phyloP scores from a whole-genome alignment of 2,888 invertebrate genomes.

The Hypsopygia costalis region DNA sequence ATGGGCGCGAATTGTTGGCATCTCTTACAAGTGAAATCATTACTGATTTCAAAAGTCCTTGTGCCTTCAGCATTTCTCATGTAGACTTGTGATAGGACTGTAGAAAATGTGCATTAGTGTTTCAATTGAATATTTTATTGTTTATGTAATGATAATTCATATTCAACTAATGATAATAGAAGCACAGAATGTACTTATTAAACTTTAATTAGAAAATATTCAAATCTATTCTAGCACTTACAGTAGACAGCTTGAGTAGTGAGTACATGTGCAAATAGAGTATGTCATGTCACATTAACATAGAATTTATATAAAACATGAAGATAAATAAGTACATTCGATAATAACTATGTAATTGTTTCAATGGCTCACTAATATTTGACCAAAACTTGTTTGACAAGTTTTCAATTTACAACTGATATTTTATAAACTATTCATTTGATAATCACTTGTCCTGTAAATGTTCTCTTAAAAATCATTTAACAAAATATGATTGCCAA shows the following conservation, averaged over 20 bases:
- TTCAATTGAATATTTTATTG: conserved; percentile 8
- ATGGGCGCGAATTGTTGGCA: background rate
- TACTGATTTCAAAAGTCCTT: conserved; percentile 23
- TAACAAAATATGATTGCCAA: too few relatives aligned
- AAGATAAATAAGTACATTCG: too few relatives aligned
- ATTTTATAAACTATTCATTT: too few relatives aligned
- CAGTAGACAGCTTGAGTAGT: conserved; percentile 35
- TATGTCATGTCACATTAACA: too few relatives aligned
- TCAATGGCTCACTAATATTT: too few relatives aligned
- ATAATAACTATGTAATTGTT: too few relatives aligned
- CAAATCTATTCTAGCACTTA: conserved; percentile 30
- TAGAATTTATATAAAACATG: too few relatives aligned
- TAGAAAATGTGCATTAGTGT: conserved; percentile 5
- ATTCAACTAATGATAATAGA: conserved; percentile 11
- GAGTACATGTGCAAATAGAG: conserved; percentile 27
- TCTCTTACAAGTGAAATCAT: conserved; percentile 4
- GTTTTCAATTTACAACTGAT: too few relatives aligned
- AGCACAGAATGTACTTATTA: conserved; percentile 32
- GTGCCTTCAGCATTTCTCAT: conserved; percentile 29
- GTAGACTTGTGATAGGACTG: conserved; percentile 5
- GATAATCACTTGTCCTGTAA: too few relatives aligned
- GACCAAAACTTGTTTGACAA: too few relatives aligned
- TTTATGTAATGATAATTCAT: conserved; percentile 12
- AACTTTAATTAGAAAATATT: conserved; percentile 13
- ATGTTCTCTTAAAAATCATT: too few relatives aligned